Base-by-base conservation (phyloP, 2,113 vertebrate species). In the Gnathonemus echidnorhynchus region DNA sequence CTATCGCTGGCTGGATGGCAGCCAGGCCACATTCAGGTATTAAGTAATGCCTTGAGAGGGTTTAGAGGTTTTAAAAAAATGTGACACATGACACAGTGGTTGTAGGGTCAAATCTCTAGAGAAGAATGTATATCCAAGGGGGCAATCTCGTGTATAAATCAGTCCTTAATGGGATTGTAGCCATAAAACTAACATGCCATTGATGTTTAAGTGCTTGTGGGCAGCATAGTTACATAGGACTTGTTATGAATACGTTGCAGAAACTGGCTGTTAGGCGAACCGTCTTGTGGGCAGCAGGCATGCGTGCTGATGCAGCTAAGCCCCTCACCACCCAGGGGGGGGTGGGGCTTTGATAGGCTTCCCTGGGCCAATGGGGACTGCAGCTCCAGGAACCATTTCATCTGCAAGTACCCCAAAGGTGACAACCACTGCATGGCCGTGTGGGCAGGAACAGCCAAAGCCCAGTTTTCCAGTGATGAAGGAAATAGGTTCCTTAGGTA, bases 391-490 rank as follows among this genome's bases (percentile, higher is more conserved):
- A 99, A 99, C 93, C 99, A 99, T 94, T 99, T 97, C 93, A 97
- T 99, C 94, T 99, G 98, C 97, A 99, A 99, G 94, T 99, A 99
- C 35, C 87, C 96, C 5, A 92, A 96, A 88, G 97, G 98, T 98
- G 93, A 96, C n/a, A 17, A n/a, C 9, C 35, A 42, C 31, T 80
- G 74, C 74, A 17, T 80, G 74, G 74, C 74, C 31, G 0, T 6
- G 15, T 19, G 17, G 11, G 2, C 50, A 35, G 52, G 39, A 46
- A 42, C 35, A 7, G 87, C 53, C 17, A 1, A n/a, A 87, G 50
- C 2, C 50, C 3, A 50, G 48, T 56, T 3, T 88, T 2, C 49
- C 27, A 15, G 50, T 42, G 31, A 17, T 42, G 50, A 21, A 19
- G n/a, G 48, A 19, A 50, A 13, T 53, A 11, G 35, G 74, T 42